phyloP scores from a whole-genome alignment of 1,140 invertebrate genomes.

The Himalopsyche phryganea region DNA sequence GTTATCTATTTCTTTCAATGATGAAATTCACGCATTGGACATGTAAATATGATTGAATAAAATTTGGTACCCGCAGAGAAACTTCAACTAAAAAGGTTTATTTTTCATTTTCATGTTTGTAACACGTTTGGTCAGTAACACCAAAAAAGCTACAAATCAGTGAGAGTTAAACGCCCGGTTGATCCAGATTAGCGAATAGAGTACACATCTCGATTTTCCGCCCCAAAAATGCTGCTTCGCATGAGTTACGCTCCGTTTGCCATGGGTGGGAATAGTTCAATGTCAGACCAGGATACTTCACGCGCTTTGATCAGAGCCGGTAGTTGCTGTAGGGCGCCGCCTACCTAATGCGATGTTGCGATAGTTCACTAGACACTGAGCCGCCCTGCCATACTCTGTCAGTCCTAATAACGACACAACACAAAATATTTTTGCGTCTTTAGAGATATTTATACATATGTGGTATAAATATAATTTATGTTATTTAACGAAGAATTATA shows the following conservation, averaged over 20 bases:
- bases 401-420: too few species aligned
- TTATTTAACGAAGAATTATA: too few species aligned
- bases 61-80: too few species aligned
- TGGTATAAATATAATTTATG: too few species aligned
- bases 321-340: not conserved
- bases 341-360: slow-evolving; percentile 16
- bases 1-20: too few species aligned
- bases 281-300: not conserved
- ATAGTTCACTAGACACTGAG: slow-evolving; percentile 16
- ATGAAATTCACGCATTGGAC: too few species aligned
- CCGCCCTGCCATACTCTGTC: too few species aligned
- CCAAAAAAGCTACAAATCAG: not conserved
- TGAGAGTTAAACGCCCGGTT: slow-evolving; percentile 5
- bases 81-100: too few species aligned
- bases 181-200: not conserved
- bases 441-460: too few species aligned
- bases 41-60: too few species aligned
- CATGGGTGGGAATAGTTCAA: not conserved
- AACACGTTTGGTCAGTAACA: not conserved
- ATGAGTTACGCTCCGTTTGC: not conserved
- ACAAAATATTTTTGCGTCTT: too few species aligned
- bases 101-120: not conserved
- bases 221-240: not conserved
- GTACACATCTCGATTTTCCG: not conserved
- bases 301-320: slow-evolving; percentile 19